Conservation (phyloP, 2,113 vertebrate genomes). For the Paralichthys olivaceus region DNA sequence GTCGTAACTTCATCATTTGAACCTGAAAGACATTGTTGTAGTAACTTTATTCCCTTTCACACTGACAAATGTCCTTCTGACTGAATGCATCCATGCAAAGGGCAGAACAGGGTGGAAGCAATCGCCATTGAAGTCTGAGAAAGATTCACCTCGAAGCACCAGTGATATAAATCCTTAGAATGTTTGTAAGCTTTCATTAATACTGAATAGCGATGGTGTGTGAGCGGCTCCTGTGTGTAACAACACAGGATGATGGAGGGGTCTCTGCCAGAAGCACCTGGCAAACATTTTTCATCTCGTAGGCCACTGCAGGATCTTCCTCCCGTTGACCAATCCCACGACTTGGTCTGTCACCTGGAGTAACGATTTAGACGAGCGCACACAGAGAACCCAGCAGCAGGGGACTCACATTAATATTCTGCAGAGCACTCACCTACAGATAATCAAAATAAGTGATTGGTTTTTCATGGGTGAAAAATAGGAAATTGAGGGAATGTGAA, state of each 20-base stretch:
- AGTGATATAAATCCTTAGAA: constrained; percentile 29
- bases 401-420: constrained; percentile 56
- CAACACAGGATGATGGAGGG: constrained; percentile 18
- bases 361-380: background rate
- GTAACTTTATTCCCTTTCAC: constrained; percentile 4
- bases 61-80: constrained; percentile 25
- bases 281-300: constrained; percentile 49
- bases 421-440: constrained; percentile 37
- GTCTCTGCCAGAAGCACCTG: constrained; percentile 38
- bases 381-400: background rate
- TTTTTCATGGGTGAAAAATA: constrained; percentile 15
- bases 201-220: constrained; percentile 46
- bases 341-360: constrained; percentile 51
- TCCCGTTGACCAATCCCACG: constrained; percentile 35
- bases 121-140: constrained; percentile 34
- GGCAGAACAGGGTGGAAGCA: constrained; percentile 22
- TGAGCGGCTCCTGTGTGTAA: constrained; percentile 27
- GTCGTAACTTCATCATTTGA: background rate
- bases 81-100: constrained; percentile 21
- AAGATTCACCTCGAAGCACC: constrained; percentile 54
- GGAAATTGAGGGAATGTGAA: constrained; percentile 5
- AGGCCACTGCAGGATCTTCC: constrained; percentile 52
- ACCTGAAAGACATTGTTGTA: background rate
- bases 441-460: constrained; percentile 67
- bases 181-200: constrained; percentile 37